Conservation (phyloP, 1,140 invertebrate species). For the Drosophila chauvacae region DNA sequence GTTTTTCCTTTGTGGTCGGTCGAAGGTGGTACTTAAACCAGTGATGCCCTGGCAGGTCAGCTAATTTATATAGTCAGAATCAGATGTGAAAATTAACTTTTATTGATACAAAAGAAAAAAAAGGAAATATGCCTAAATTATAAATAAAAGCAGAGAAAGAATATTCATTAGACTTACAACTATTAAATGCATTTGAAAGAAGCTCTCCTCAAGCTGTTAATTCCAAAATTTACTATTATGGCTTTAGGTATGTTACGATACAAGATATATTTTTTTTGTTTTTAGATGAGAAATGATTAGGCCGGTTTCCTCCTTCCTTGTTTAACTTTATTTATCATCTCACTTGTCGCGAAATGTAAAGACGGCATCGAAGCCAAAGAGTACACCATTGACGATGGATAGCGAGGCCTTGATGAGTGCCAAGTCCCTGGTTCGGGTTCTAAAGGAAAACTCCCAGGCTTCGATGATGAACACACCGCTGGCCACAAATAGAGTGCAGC, state of each 20-base stretch:
- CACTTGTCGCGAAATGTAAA: conserved; percentile 88
- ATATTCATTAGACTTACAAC: conserved; percentile 30
- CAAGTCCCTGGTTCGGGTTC: conserved; percentile 85
- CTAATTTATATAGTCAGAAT: not conserved
- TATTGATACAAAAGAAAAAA: conserved; percentile 44
- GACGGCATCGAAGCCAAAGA: conserved; percentile 90
- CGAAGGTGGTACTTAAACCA: too few relatives aligned
- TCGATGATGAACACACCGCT: conserved; percentile 89
- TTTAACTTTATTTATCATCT: not conserved
- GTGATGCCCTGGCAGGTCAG: too few relatives aligned
- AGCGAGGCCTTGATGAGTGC: conserved; percentile 90
- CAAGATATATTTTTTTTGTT: not conserved
- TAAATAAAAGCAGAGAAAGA: conserved; percentile 5
- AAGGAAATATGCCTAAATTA: conserved; percentile 30
- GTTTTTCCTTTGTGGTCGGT: not conserved
- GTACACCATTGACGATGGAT: conserved; percentile 89
- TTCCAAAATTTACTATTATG: not conserved
- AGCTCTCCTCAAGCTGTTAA: conserved; percentile 7
- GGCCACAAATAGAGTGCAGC: conserved; percentile 89
- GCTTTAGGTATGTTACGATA: conserved; percentile 1
- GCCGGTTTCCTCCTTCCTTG: not conserved
- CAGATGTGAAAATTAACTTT: conserved; percentile 38
- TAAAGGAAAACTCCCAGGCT: conserved; percentile 83
- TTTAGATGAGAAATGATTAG: not conserved
- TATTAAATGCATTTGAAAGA: conserved; percentile 58